These are phyloP conservation scores for Pomatostomus ruficeps DNA, from an alignment of 2,113 vertebrate genomes.

Conservation along the genomic window DNA sequence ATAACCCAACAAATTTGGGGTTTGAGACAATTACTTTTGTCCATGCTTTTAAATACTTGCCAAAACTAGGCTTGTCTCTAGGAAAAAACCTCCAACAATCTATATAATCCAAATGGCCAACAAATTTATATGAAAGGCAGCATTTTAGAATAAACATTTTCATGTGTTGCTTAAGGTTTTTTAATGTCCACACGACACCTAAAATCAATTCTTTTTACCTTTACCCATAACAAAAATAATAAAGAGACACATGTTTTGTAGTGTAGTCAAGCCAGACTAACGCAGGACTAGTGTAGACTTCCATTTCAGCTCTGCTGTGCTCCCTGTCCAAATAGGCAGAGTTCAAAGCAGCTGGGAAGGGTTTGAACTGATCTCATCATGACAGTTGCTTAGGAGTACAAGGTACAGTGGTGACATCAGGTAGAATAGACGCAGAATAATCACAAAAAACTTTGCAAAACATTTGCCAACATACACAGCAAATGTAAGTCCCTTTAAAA, in stretches of 20 bases:
- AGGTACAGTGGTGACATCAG: neutral
- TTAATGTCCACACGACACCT: neutral
- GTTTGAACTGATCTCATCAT: neutral
- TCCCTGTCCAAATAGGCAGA: neutral
- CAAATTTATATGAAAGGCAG: neutral
- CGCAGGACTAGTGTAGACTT: neutral
- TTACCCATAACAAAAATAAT: neutral
- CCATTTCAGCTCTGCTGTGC: neutral
- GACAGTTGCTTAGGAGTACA: neutral
- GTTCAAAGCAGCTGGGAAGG: neutral
- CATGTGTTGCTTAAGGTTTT: neutral
- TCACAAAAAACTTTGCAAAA: neutral
- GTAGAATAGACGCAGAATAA: neutral
- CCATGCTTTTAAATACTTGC: neutral
- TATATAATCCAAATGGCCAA: neutral
- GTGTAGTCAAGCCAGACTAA: neutral
- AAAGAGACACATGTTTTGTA: neutral
- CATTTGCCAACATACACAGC: neutral
- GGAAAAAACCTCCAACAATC: neutral
- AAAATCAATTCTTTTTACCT: neutral
- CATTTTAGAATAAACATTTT: neutral
- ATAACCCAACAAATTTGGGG: neutral
- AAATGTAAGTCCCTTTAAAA: neutral
- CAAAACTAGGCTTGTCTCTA: neutral
- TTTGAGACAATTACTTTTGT: neutral